Conservation (phyloP, 2,113 vertebrate species). For the Bungarus multicinctus region DNA sequence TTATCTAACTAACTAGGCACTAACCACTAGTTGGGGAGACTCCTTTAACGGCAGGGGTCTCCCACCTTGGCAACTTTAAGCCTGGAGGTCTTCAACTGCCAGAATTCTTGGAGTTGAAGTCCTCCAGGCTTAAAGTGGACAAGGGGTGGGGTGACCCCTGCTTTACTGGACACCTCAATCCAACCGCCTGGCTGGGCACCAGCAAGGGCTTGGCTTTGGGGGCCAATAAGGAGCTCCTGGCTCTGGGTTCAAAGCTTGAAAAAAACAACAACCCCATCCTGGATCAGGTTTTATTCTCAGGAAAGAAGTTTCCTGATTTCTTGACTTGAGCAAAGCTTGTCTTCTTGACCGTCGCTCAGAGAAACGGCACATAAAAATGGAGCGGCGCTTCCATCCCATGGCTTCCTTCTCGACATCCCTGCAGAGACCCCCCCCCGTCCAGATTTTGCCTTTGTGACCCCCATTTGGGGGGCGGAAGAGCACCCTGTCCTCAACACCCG, state of each 20-base stretch:
- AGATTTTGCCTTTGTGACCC: neutral
- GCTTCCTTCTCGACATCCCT: neutral
- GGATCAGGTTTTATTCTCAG: neutral
- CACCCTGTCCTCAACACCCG: rapidly evolving
- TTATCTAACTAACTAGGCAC: neutral
- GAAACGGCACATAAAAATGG: neutral
- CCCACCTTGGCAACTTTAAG: no score
- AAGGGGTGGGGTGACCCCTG: neutral
- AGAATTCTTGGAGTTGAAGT: no score
- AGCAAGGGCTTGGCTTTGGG: neutral
- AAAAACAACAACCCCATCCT: neutral
- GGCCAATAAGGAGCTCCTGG: neutral
- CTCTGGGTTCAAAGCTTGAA: neutral
- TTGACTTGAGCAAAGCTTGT: neutral
- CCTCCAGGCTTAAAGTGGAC: no score
- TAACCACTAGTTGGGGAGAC: neutral
- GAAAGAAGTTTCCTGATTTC: neutral
- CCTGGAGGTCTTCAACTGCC: no score
- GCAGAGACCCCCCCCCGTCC: neutral
- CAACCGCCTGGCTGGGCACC: neutral
- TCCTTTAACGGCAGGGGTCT: neutral
- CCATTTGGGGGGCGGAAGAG: no score
- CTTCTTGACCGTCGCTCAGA: neutral
- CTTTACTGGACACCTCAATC: neutral
- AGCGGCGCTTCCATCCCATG: neutral